Base-by-base conservation (phyloP, 2,888 invertebrate genomes). In the Peribatodes rhomboidaria region DNA sequence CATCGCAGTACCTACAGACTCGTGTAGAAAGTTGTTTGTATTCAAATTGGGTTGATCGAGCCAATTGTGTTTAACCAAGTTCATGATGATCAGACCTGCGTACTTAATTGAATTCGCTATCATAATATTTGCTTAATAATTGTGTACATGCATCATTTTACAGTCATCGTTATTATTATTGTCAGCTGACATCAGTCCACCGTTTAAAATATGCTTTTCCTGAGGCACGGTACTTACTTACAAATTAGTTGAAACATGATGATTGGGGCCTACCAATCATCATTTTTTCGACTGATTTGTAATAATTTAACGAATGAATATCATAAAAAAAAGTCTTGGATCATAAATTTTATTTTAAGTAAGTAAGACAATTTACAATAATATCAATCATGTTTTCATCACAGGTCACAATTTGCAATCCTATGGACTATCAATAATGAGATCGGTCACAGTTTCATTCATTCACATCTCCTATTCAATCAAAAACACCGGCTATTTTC, bases 21-120 rank as follows among this genome's bases (percentile, higher is more conserved):
- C 72, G 65, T 65, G 79, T 82, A 83, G 80, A 86, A 84, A 86
- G 82, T 81, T 80, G 78, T 82, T 83, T 83, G 82, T 85, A 85
- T 85, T 83, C 79, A 82, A 87, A 85, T 84, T 76, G 79, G 76
- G 74, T 76, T 78, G 72, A 73, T 74, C 70, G 67, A 74, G 72
- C 13, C 57, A 69, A 69, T 65, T 68, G 67, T 66, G 50, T 37
- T 59, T 31, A 42, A 56, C 44, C 61, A 67, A 69, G 65, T 71
- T 72, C 58, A 72, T 4, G 20, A 20, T 65, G 61, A 61, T 70
- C 44, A 22, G 11, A 47, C 47, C 9, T 47, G 46, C 44, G 27
- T 27, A 47, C 8, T 27, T 47, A 31, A 47, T 31, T 31, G 16
- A 1, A n/a, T 31, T 27, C 31, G 31, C 10, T 11, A 47, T 31